These are phyloP conservation scores for Thripadectes ignobilis DNA, from an alignment of 2,797 vertebrate genomes.

Conservation along the genomic window DNA sequence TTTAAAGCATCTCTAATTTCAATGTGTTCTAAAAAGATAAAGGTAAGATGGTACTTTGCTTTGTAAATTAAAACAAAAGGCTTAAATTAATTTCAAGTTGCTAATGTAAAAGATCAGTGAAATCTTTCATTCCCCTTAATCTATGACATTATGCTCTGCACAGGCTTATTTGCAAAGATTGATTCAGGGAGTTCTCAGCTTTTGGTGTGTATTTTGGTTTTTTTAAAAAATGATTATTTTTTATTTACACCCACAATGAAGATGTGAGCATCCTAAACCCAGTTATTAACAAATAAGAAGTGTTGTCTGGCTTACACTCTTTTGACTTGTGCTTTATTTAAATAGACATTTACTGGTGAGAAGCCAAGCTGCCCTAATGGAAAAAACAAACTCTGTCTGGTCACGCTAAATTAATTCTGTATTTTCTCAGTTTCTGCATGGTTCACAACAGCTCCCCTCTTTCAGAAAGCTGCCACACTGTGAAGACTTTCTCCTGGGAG, in stretches of 20 bases:
- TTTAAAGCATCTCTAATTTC: not conserved
- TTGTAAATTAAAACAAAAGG: not conserved
- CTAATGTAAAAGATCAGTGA: not conserved
- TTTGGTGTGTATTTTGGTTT: not conserved
- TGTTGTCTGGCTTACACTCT: not conserved
- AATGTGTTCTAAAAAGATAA: not conserved
- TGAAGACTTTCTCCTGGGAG: not conserved
- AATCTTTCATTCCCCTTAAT: not conserved
- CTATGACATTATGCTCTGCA: not conserved
- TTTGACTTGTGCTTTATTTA: not conserved
- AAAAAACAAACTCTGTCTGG: not conserved
- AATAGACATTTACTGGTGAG: not conserved
- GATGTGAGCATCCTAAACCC: not conserved
- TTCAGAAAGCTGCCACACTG: not conserved
- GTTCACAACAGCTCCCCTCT: not conserved
- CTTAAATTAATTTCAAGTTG: not conserved
- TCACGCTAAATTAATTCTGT: not conserved
- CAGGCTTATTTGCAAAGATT: not conserved
- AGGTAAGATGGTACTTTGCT: not conserved
- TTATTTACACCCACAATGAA: not conserved
- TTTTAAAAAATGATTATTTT: not conserved
- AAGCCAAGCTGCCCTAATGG: not conserved
- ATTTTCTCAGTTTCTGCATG: constrained; percentile 4
- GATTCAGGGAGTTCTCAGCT: not conserved
- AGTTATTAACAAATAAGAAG: not conserved